Conservation (phyloP, 2,797 vertebrate species). For the Ispidina picta region DNA sequence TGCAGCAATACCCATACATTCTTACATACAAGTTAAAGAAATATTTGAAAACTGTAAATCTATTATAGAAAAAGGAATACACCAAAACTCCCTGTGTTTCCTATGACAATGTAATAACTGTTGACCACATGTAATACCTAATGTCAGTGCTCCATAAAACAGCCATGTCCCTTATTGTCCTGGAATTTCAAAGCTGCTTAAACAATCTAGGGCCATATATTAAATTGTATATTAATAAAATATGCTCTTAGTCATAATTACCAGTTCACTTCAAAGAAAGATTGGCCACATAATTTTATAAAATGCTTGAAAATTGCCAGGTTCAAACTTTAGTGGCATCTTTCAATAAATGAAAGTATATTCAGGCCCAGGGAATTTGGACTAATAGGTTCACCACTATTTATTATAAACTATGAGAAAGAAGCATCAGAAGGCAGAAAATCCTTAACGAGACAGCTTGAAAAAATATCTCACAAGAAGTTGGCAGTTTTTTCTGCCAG, state of each 20-base stretch:
- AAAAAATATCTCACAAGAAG: not conserved
- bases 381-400: not conserved
- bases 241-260: not conserved
- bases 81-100: not conserved
- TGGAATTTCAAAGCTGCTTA: not conserved
- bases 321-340: not conserved
- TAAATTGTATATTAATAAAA: not conserved
- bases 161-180: not conserved
- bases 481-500: not conserved
- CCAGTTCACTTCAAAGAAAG: not conserved
- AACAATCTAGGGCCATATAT: not conserved
- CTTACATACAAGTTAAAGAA: not conserved
- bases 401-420: not conserved
- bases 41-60: not conserved
- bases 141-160: not conserved
- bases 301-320: not conserved
- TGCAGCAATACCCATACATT: not conserved
- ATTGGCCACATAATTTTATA: not conserved
- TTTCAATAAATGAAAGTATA: not conserved
- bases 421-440: not conserved
- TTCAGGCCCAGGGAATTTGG: not conserved
- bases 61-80: not conserved
- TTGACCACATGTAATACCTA: not conserved
- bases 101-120: not conserved
- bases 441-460: not conserved